These are phyloP conservation scores for Gymnoscopelus microlampas DNA, from an alignment of 2,797 vertebrate genomes.

Conservation along the genomic window DNA sequence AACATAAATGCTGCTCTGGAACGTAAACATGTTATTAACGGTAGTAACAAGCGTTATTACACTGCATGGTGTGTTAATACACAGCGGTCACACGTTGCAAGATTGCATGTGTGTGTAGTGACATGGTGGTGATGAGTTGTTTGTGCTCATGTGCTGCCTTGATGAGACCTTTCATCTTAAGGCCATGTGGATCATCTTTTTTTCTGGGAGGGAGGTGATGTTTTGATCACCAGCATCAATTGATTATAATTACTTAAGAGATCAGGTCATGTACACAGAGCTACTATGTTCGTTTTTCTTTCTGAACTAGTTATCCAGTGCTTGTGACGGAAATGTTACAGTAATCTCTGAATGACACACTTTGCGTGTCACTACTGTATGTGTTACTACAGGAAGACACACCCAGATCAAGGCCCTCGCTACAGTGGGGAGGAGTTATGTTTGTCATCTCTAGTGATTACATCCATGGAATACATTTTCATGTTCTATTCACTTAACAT, in stretches of 20 bases:
- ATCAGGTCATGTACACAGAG: too few species aligned
- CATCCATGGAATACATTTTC: not conserved
- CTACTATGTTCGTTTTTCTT: too few species aligned
- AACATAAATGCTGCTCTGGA: constrained; percentile 14
- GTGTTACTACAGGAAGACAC: constrained; percentile 10
- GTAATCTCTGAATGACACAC: constrained; percentile 22
- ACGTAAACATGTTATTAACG: constrained; percentile 22
- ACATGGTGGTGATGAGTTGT: too few species aligned
- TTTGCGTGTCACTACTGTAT: constrained; percentile 5
- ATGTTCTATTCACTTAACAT: not conserved
- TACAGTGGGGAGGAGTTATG: constrained; percentile 44
- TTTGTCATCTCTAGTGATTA: constrained; percentile 22
- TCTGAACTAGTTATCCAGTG: too few species aligned
- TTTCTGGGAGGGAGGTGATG: too few species aligned
- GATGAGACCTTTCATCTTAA: too few species aligned
- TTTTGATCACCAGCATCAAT: too few species aligned
- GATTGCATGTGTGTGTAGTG: not conserved
- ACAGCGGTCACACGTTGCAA: too few species aligned
- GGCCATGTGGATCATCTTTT: too few species aligned
- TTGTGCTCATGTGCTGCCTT: too few species aligned
- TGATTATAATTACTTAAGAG: too few species aligned
- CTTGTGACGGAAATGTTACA: not conserved
- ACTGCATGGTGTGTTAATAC: too few species aligned
- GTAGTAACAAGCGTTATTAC: not conserved
- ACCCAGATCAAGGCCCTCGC: constrained; percentile 1